Base-by-base conservation (phyloP, 2,797 vertebrate genomes). In the Sebastes itinus region DNA sequence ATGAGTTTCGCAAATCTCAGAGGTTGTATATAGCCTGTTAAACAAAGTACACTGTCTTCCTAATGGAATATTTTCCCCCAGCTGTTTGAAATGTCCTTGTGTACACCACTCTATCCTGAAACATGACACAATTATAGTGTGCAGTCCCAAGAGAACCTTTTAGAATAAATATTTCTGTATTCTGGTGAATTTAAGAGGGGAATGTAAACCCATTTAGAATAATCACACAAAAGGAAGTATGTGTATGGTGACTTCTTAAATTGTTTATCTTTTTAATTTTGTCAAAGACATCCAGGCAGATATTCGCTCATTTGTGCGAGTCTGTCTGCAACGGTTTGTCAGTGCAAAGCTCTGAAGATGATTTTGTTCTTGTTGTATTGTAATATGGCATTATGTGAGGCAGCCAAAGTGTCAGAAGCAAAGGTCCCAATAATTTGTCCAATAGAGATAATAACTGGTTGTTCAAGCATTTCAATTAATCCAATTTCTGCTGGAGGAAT, bases 251-350 rank as follows among this genome's bases (percentile, higher is more conserved):
- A 69, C 30, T 25, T 81, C 8, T 64, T 46, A 25, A 81, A 84
- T 65, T 56, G 76, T 74, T 60, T 25, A 81, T 74, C 4, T 7
- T 72, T 80, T 78, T 72, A 30, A 75, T 55, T 62, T 79, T 73
- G 20, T 61, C 11, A 42, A 54, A 77, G 4, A 49, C 16, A 82
- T 64, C 4, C 23, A 30, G n/a, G 49, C 23, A 77, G 23, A 67
- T 23, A 42, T 14, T 69, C 7, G 65, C 58, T 38, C 58, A 66
- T 70, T 32, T 65, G 12, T 58, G 32, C 49, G 22, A 75, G 59
- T 42, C 23, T 58, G 7, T 49, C 49, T 72, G 3, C 49, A 35
- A 1, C 1, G 3, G 60, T 77, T 62, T 56, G 25, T 59, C 63
- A 23, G 38, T 46, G 23, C 1, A 66, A 70, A 67, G 33, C 56